Evolutionary conservation across 2,113 vertebrate genomes (phyloP).

Genomic region (Pseudopodoces humilis): DNA sequence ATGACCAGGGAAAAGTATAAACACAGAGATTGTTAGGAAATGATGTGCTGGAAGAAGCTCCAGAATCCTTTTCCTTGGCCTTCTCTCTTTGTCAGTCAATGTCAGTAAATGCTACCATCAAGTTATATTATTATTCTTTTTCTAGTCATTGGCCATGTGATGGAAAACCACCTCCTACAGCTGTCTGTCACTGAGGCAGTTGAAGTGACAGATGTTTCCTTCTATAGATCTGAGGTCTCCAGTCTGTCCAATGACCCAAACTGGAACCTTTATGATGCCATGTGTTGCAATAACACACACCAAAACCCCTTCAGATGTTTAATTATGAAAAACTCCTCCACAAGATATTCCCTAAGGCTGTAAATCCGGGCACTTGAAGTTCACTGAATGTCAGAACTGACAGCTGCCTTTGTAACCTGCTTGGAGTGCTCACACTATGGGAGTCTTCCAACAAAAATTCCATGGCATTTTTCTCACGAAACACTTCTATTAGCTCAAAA

Average conservation of each 20-base stretch:
- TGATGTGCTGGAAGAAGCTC: rapidly evolving
- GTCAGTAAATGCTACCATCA: background rate
- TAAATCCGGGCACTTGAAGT: background rate
- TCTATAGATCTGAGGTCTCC: background rate
- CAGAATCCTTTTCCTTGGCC: background rate
- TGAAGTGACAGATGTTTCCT: background rate
- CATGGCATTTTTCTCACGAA: background rate
- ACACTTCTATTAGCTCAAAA: background rate
- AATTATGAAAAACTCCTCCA: background rate
- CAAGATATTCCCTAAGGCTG: background rate
- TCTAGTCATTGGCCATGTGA: background rate
- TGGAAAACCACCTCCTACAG: background rate
- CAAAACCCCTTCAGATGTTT: background rate
- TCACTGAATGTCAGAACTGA: background rate
- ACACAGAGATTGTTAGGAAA: background rate
- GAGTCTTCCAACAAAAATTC: background rate
- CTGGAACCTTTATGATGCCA: background rate
- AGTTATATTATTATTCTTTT: background rate
- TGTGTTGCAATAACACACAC: background rate
- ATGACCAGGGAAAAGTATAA: background rate
- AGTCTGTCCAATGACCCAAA: background rate
- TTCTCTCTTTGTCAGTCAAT: background rate
- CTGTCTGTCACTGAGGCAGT: background rate
- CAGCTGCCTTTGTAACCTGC: background rate
- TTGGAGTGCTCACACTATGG: background rate